Evolutionary conservation across 2,888 invertebrate genomes (phyloP).

Genomic region (Euplagia quadripunctaria): DNA sequence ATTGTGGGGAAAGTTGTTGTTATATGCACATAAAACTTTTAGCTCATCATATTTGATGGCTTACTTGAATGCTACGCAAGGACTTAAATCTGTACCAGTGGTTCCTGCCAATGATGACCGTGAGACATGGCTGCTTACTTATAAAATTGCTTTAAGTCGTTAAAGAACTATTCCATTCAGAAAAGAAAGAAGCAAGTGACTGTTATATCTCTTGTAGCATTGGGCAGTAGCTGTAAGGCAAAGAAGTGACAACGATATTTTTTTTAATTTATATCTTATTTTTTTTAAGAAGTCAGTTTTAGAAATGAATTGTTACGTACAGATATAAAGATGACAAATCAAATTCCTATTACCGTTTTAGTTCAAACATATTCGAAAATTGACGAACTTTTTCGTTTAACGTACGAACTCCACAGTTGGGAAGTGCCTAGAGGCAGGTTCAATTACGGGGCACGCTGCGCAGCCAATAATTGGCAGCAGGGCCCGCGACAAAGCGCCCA

Average conservation of each 20-base stretch:
- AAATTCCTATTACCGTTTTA: slow-evolving; percentile 15
- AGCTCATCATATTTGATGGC: background rate
- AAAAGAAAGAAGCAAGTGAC: too few relatives aligned
- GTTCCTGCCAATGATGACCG: background rate
- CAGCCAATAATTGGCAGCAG: slow-evolving; percentile 84
- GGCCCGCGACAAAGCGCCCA: slow-evolving; percentile 84
- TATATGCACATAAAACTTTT: background rate
- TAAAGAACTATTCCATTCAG: too few relatives aligned
- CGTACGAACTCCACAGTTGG: slow-evolving; percentile 48
- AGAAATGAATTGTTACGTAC: too few relatives aligned
- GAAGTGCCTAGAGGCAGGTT: slow-evolving; percentile 73
- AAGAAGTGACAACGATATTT: too few relatives aligned
- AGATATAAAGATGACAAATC: slow-evolving; percentile 2
- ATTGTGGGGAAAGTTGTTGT: background rate
- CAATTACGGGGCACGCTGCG: slow-evolving; percentile 77
- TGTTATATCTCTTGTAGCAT: too few relatives aligned
- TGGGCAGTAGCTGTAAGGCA: too few relatives aligned
- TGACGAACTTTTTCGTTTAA: slow-evolving; percentile 62
- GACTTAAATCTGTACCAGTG: background rate
- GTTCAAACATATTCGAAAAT: slow-evolving; percentile 34
- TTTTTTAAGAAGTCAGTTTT: too few relatives aligned
- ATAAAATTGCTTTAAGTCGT: too few relatives aligned
- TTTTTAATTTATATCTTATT: too few relatives aligned
- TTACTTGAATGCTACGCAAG: background rate
- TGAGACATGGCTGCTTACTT: background rate